Percentiles rank a stretch among this genome's conserved stretches.
These are phyloP conservation scores for Penelope pileata DNA, from an alignment of 2,113 vertebrate species.

Conservation along the genomic window DNA sequence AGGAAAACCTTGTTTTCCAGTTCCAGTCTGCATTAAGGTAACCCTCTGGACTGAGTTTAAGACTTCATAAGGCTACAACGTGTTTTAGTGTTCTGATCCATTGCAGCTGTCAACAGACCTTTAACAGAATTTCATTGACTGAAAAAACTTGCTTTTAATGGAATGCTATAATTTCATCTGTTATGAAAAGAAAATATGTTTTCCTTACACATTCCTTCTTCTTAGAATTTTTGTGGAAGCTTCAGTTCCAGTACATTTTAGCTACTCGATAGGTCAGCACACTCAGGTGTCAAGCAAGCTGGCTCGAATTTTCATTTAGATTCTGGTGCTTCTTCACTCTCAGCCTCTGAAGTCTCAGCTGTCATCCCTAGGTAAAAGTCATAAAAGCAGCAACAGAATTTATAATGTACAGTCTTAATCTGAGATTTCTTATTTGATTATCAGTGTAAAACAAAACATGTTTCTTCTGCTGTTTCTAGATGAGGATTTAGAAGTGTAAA, in stretches of 20 bases:
- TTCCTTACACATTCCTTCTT: background rate
- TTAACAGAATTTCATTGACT: background rate
- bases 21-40: background rate
- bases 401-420: background rate
- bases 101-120: background rate
- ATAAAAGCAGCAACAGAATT: background rate
- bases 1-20: background rate
- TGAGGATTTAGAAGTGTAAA: background rate
- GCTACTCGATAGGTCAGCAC: background rate
- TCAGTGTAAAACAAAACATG: accelerated
- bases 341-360: background rate
- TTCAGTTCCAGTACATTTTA: background rate
- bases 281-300: background rate
- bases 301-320: background rate
- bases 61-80: background rate
- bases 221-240: background rate
- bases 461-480: background rate
- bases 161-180: background rate
- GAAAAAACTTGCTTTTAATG: background rate
- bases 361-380: background rate
- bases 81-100: background rate
- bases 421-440: background rate
- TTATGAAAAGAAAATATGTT: background rate
- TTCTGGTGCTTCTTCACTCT: background rate
- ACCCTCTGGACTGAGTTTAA: background rate